Evolutionary conservation across 2,888 invertebrate species (phyloP).

Genomic region (Ectropis crepuscularia): DNA sequence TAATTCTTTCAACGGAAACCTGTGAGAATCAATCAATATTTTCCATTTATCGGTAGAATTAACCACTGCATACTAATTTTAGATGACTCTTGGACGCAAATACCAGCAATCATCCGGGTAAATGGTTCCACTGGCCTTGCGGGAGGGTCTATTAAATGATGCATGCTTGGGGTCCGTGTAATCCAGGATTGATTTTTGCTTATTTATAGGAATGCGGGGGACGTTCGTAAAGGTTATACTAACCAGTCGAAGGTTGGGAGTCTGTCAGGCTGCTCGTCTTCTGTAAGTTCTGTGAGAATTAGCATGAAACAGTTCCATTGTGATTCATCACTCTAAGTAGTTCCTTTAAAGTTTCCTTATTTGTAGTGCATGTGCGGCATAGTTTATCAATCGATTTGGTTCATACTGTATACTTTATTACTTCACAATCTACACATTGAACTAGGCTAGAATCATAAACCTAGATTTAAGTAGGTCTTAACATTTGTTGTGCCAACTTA

Average conservation of each 20-base stretch:
- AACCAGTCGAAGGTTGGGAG: slow-evolving; percentile 87
- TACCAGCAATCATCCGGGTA: slow-evolving; percentile 82
- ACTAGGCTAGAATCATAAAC: not conserved
- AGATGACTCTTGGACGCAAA: slow-evolving; percentile 83
- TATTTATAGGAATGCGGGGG: slow-evolving; percentile 85
- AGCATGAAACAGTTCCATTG: slow-evolving; percentile 22
- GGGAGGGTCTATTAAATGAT: slow-evolving; percentile 65
- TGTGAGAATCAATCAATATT: slow-evolving; percentile 52
- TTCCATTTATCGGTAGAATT: slow-evolving; percentile 42
- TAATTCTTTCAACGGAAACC: slow-evolving; percentile 55
- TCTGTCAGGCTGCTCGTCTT: slow-evolving; percentile 89
- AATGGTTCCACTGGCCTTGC: slow-evolving; percentile 66
- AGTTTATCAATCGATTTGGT: slow-evolving; percentile 41
- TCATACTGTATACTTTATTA: not conserved
- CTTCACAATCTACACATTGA: not conserved
- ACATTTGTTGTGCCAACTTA: too few relatives aligned
- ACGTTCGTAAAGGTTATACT: slow-evolving; percentile 79
- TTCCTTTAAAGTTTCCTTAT: slow-evolving; percentile 38
- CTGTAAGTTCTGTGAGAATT: slow-evolving; percentile 78
- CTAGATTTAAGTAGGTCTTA: too few relatives aligned
- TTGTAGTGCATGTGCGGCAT: slow-evolving; percentile 46
- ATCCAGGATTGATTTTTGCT: slow-evolving; percentile 77
- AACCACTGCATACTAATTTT: slow-evolving; percentile 53
- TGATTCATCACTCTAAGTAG: slow-evolving; percentile 45
- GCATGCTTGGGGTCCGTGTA: slow-evolving; percentile 68